Base-by-base conservation (phyloP, 2,113 vertebrate species). In the Phocoena sinus region DNA sequence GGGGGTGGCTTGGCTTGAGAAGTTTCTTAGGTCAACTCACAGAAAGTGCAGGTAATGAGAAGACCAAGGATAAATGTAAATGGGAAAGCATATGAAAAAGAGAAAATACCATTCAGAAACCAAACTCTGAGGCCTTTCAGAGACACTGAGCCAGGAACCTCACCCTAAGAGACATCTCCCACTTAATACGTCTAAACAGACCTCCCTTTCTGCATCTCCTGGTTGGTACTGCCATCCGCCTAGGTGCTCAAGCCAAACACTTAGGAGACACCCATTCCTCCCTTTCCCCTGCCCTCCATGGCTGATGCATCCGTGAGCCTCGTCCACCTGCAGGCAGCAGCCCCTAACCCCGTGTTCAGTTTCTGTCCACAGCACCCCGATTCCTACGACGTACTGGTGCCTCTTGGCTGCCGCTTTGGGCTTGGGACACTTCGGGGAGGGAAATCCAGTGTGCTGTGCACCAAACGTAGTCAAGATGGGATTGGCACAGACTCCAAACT, bases 121-220 rank as follows among this genome's bases (percentile, higher is more conserved):
- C 5, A 31, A 44, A 67, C 11, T 62, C 85, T 31, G 80, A 36
- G 36, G 47, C 1, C 11, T 60, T 90, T 41, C 79, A 65, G 62
- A 86, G 76, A 47, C 17, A 71, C 5, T 3, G 50, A 68, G 20
- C 68, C 44, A 74, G 62, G 47, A 71, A 38, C 68, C 44, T 76
- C 53, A 47, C 70, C 70, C 74, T 65, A 26, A 77, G 3, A 38
- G 88, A 60, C 36, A 41, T n/a, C 20, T 33, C 56, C 13, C 25
- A n/a, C 47, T 92, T 41, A 38, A 15, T 10, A 8, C 0, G 0
- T 44, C n/a, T 67, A 53, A 65, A 73, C 0, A 1, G 47, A n/a
- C 41, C 18, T n/a, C 36, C 65, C 36, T 38, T 53, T 58, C 44
- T 76, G 47, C 2, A 18, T 11, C 41, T 88, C 36, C 21, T 31